Evolutionary conservation across 2,797 vertebrate species (phyloP).

Genomic region (Rhinichthys osculus): DNA sequence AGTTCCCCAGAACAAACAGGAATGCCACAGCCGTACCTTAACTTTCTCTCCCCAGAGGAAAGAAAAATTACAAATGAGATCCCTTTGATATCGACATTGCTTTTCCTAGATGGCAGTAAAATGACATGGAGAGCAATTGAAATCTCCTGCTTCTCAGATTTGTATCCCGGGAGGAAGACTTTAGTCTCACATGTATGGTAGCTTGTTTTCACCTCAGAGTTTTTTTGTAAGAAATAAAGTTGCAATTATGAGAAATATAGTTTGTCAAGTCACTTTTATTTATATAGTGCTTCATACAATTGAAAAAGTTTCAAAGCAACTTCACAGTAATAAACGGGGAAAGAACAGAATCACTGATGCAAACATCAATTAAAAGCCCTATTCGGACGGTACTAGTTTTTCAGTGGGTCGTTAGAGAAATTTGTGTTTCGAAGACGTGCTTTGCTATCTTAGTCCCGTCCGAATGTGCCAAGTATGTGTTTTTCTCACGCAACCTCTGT

Average conservation of each 20-base stretch:
- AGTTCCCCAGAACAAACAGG: slow-evolving; percentile 29
- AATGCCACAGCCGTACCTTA: neutral
- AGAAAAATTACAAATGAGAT: neutral
- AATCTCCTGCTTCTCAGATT: neutral
- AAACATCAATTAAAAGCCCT: neutral
- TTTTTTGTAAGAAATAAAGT: neutral
- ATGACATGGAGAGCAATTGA: slow-evolving; percentile 1
- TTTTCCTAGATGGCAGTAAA: slow-evolving; percentile 8
- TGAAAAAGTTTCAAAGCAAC: neutral
- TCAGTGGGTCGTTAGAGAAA: too few species aligned
- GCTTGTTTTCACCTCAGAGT: neutral
- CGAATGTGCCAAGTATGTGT: too few species aligned
- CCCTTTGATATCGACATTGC: slow-evolving; percentile 15
- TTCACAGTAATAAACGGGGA: neutral
- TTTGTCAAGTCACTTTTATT: neutral
- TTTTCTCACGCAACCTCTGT: too few species aligned
- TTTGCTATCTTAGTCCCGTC: too few species aligned
- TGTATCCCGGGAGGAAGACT: neutral
- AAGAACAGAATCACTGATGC: neutral
- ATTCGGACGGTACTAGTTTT: too few species aligned
- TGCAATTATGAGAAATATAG: neutral
- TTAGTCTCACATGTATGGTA: neutral
- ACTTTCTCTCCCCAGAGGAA: slow-evolving; percentile 21
- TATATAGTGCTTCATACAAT: neutral
- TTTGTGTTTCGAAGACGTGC: too few species aligned